These are phyloP conservation scores for Herpetotheres cachinnans DNA, from an alignment of 2,113 vertebrate species.

Conservation along the genomic window DNA sequence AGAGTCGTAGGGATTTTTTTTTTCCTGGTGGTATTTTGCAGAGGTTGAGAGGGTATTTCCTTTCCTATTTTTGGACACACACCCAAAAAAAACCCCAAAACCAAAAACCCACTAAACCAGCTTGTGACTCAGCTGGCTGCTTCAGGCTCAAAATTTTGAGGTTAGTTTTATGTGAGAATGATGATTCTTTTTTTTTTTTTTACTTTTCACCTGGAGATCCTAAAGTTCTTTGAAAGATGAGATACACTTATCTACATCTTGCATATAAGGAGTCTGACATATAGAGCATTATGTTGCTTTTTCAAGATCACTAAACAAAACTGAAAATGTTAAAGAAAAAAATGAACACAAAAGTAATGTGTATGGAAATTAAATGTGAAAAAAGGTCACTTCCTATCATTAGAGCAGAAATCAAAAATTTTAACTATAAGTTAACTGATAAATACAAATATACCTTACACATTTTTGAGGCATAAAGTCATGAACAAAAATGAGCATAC, in stretches of 20 bases:
- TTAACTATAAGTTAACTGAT: neutral
- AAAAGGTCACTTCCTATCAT: neutral
- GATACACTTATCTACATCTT: fast-evolving
- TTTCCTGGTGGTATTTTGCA: neutral
- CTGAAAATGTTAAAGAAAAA: neutral
- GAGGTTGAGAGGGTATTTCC: neutral
- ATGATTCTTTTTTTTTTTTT: neutral
- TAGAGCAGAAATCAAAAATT: neutral
- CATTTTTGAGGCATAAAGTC: neutral
- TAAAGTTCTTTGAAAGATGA: neutral
- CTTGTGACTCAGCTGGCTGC: neutral
- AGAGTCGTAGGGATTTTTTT: neutral
- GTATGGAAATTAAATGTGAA: neutral
- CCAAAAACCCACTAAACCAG: too few species aligned
- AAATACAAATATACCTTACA: neutral
- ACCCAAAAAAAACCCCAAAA: neutral
- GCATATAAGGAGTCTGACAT: neutral
- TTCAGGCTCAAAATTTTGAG: neutral
- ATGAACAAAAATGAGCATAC: neutral
- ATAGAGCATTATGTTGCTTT: neutral
- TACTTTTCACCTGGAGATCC: neutral
- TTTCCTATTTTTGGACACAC: neutral
- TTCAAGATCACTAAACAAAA: neutral
- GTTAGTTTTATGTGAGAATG: neutral
- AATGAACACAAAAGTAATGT: neutral